A percentile compares a stretch with the other conserved stretches of the same genome.
phyloP scores from a whole-genome alignment of 2,113 vertebrate genomes.

The Channa maculata region DNA sequence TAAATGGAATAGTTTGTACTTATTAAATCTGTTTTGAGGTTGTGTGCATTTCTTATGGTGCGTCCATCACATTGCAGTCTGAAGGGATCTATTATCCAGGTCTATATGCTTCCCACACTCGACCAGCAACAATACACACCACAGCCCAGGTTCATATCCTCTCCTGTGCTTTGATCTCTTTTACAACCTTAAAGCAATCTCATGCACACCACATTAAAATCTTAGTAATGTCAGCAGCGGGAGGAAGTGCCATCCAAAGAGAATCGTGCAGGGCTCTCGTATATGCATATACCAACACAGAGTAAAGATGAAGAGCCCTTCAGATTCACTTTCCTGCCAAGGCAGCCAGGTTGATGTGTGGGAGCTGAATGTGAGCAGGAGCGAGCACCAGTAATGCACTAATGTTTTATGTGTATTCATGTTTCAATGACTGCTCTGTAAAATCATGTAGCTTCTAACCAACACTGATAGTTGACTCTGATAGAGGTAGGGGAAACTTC shows the following conservation, averaged over 20 bases:
- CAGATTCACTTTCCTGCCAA: conserved; percentile 57
- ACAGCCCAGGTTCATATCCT: conserved; percentile 58
- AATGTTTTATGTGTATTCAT: conserved; percentile 45
- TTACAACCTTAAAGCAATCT: conserved; percentile 66
- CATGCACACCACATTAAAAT: conserved; percentile 70
- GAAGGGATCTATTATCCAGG: conserved; percentile 44
- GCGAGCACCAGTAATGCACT: conserved; percentile 9
- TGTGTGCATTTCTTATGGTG: conserved; percentile 25
- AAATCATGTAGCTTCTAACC: conserved; percentile 14
- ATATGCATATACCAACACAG: conserved; percentile 47
- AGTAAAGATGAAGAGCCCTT: conserved; percentile 66
- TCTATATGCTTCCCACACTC: conserved; percentile 43
- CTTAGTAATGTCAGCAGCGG: conserved; percentile 60
- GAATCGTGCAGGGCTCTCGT: conserved; percentile 50
- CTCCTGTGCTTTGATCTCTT: conserved; percentile 67
- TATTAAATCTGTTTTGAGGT: conserved; percentile 22
- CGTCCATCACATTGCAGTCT: conserved; percentile 32
- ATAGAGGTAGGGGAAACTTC: background rate
- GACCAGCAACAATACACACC: conserved; percentile 58
- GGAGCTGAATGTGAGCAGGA: conserved; percentile 40
- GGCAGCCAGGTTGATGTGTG: conserved; percentile 54
- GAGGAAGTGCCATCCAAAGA: conserved; percentile 57
- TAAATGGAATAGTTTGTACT: conserved; percentile 15
- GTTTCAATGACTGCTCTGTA: conserved; percentile 27
- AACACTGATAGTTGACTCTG: background rate